phyloP scores from a whole-genome alignment of 2,113 vertebrate species.

The Corapipo altera region DNA sequence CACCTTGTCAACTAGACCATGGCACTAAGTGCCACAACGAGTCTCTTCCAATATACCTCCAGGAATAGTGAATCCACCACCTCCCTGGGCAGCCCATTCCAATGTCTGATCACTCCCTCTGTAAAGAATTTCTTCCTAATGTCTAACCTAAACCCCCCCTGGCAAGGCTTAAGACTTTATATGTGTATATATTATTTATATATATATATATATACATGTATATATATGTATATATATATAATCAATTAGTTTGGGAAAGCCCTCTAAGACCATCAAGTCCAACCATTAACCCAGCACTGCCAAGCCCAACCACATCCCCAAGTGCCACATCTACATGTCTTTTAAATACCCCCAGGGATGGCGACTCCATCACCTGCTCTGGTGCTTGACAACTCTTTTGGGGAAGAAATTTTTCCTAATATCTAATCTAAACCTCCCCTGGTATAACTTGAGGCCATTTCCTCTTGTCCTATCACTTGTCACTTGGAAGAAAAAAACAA shows the following conservation, averaged over 20 bases:
- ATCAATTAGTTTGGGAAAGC: not conserved
- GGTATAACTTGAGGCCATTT: not conserved
- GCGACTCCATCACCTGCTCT: not conserved
- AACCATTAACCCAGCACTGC: not conserved
- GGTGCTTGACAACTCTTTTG: not conserved
- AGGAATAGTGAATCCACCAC: no score
- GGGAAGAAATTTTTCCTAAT: not conserved
- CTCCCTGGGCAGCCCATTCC: not conserved
- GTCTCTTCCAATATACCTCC: not conserved
- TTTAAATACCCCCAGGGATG: not conserved
- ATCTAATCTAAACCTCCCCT: not conserved
- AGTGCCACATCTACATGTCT: not conserved
- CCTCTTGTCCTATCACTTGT: not conserved
- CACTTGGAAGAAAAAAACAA: not conserved
- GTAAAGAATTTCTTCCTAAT: no score
- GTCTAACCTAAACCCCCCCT: no score
- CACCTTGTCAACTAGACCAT: not conserved
- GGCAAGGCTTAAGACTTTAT: no score
- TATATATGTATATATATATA: no score
- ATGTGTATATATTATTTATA: no score
- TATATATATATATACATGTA: no score
- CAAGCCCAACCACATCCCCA: not conserved
- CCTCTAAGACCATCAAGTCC: not conserved
- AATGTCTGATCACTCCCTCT: no score
- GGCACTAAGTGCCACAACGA: not conserved